phyloP scores from a whole-genome alignment of 2,888 invertebrate species.

The Luffia ferchaultella region DNA sequence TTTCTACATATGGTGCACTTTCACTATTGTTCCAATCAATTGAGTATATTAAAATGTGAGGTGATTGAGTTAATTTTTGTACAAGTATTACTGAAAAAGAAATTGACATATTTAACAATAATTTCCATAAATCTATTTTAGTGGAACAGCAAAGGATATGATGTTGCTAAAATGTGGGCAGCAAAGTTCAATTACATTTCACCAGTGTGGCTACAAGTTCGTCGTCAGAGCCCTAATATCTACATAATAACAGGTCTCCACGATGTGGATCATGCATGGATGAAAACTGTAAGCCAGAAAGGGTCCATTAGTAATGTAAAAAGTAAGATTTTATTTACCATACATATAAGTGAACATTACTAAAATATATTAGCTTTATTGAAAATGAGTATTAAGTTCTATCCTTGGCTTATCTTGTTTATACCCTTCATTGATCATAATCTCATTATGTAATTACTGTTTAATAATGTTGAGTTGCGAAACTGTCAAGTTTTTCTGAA shows the following conservation, averaged over 20 bases:
- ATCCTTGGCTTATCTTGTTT: no score
- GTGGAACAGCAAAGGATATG: constrained; percentile 97
- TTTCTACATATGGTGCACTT: no score
- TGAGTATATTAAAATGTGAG: no score
- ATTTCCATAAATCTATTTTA: constrained; percentile 59
- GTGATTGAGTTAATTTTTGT: no score
- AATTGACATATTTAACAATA: not conserved
- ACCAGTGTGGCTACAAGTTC: constrained; percentile 94
- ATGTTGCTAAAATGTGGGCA: constrained; percentile 88
- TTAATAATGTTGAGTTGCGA: no score
- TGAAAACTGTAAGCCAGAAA: constrained; percentile 73
- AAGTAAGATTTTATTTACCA: constrained; percentile 59
- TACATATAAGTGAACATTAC: constrained; percentile 6
- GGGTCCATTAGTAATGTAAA: constrained; percentile 62
- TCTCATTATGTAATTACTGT: no score
- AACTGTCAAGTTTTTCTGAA: no score
- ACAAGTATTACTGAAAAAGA: no score
- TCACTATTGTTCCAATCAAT: no score
- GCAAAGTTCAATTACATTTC: constrained; percentile 90
- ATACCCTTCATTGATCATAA: no score
- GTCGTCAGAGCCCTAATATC: constrained; percentile 65
- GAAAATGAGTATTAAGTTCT: no score
- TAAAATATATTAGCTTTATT: no score
- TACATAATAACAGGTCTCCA: constrained; percentile 78
- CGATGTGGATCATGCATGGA: constrained; percentile 88